Evolutionary conservation across 2,797 vertebrate species (phyloP).

Genomic region (Diglossa cyanea): DNA sequence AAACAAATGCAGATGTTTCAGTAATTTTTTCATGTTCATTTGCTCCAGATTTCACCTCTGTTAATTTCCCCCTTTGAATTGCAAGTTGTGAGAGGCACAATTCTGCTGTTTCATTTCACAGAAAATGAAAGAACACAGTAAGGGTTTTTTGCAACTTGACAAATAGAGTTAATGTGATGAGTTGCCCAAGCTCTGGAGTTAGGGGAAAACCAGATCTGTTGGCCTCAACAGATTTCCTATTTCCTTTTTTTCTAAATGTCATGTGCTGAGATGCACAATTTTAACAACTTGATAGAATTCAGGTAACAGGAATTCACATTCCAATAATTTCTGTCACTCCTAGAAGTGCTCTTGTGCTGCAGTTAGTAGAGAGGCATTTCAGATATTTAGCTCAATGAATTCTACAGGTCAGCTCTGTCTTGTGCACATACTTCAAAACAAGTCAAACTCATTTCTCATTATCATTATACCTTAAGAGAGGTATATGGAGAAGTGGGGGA

Average conservation of each 20-base stretch:
- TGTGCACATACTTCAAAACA: background rate
- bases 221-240: background rate
- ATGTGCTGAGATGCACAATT: slow-evolving; percentile 12
- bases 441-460: background rate
- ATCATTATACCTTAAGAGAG: background rate
- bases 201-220: background rate
- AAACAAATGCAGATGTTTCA: background rate
- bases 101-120: background rate
- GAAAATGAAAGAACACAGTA: background rate
- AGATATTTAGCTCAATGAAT: slow-evolving; percentile 1
- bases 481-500: background rate
- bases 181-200: background rate
- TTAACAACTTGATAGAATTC: slow-evolving; percentile 51
- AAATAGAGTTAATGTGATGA: background rate
- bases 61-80: background rate
- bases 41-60: background rate
- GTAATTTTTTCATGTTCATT: background rate
- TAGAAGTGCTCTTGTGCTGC: slow-evolving; percentile 56
- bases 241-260: background rate
- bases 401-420: background rate
- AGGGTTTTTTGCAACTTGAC: background rate
- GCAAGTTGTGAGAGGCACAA: background rate
- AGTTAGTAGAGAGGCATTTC: background rate
- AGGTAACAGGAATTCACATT: slow-evolving; percentile 72
- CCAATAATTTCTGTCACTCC: slow-evolving; percentile 47